Evolutionary conservation across 2,113 vertebrate genomes (phyloP).

Genomic region (Hydrolagus affinis): DNA sequence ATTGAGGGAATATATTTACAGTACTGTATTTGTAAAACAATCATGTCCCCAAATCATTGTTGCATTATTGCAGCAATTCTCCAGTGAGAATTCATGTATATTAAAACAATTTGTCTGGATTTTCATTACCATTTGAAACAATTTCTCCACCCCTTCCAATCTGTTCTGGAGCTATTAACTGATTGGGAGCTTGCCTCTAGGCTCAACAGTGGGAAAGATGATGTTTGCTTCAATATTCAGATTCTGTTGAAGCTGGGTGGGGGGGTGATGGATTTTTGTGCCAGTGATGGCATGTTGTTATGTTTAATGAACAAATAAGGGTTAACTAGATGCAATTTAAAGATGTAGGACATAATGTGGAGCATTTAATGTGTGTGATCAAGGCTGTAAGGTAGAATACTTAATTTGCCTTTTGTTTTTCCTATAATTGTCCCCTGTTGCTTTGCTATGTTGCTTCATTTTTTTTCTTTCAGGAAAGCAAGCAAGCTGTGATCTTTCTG

Average conservation of each 20-base stretch:
- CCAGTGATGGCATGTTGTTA: no score
- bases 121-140: not conserved
- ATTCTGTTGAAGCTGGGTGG: not conserved
- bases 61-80: not conserved
- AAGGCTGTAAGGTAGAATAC: not conserved
- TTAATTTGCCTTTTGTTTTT: not conserved
- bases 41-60: not conserved
- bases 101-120: constrained; percentile 21
- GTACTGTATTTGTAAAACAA: not conserved
- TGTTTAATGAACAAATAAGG: no score
- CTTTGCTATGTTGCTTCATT: not conserved
- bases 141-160: not conserved
- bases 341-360: not conserved
- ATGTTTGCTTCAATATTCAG: not conserved
- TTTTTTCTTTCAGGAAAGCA: constrained; percentile 9
- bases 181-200: not conserved
- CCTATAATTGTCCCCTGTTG: not conserved
- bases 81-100: not conserved
- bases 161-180: not conserved
- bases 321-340: constrained; percentile 2
- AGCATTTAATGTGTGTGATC: not conserved
- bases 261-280: not conserved
- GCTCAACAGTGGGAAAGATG: no score
- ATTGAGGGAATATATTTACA: not conserved
- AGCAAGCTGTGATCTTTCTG: constrained; percentile 6